phyloP scores from a whole-genome alignment of 2,888 invertebrate genomes.

The Punctoribates punctum region DNA sequence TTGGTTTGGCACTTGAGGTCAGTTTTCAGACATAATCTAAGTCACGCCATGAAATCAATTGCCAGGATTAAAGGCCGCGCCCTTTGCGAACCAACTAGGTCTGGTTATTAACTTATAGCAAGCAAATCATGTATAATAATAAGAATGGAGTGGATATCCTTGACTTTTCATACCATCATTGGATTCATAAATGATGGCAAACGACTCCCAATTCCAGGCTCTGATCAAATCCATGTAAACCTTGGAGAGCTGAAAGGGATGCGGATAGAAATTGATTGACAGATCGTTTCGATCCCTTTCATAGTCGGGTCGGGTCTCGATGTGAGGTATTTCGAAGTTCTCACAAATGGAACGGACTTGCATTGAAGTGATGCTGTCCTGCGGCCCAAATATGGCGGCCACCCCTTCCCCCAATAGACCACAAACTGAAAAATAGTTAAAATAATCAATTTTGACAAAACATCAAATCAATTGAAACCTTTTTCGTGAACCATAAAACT shows the following conservation, averaged over 20 bases:
- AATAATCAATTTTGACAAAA: neutral
- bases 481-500: constrained; percentile 92
- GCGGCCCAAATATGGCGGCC: constrained; percentile 79
- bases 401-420: constrained; percentile 71
- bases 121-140: too few relatives aligned
- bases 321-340: constrained; percentile 76
- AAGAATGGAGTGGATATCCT: neutral
- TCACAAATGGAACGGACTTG: constrained; percentile 80
- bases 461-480: constrained; percentile 60
- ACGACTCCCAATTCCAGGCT: constrained; percentile 72
- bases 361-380: constrained; percentile 62
- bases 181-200: constrained; percentile 79
- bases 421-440: constrained; percentile 65
- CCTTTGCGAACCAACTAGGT: too few relatives aligned
- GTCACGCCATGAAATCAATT: too few relatives aligned
- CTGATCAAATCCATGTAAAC: constrained; percentile 68
- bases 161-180: constrained; percentile 62
- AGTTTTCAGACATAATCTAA: too few relatives aligned
- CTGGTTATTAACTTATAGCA: too few relatives aligned
- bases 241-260: constrained; percentile 71
- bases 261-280: constrained; percentile 74
- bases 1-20: too few relatives aligned
- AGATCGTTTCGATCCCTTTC: constrained; percentile 69
- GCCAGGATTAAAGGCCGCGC: too few relatives aligned
- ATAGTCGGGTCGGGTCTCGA: constrained; percentile 76